These are phyloP conservation scores for Ailuropoda melanoleuca DNA, from an alignment of 2,113 vertebrate species.

Conservation along the genomic window DNA sequence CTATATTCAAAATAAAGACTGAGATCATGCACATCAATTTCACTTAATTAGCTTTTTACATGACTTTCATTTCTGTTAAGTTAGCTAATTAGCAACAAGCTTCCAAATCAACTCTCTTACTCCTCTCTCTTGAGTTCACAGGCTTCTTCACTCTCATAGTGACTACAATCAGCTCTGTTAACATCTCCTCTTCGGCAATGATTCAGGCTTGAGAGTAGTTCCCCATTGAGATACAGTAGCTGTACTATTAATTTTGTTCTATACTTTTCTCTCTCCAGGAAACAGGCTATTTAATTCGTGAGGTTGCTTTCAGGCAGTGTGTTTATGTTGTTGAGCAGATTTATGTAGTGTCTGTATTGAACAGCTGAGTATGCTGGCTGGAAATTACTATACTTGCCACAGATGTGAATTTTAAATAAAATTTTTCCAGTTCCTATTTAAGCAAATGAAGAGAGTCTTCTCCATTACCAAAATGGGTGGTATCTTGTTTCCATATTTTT, in stretches of 20 bases:
- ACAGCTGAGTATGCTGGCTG: slow-evolving; percentile 48
- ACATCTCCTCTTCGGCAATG: slow-evolving; percentile 2
- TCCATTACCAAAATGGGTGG: neutral
- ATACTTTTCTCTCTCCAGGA: slow-evolving; percentile 55
- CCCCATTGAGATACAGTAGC: slow-evolving; percentile 55
- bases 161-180: neutral
- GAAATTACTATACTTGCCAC: slow-evolving; percentile 52
- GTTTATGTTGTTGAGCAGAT: slow-evolving; percentile 59
- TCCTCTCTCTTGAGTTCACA: slow-evolving; percentile 52
- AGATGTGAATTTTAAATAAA: slow-evolving; percentile 64
- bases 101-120: slow-evolving; percentile 64
- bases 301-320: slow-evolving; percentile 57
- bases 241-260: slow-evolving; percentile 66
- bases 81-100: slow-evolving; percentile 75
- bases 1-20: slow-evolving; percentile 64
- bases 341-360: slow-evolving; percentile 34
- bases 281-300: slow-evolving; percentile 62
- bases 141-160: neutral
- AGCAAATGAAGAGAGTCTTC: neutral
- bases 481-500: neutral
- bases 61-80: slow-evolving; percentile 72
- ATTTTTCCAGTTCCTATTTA: slow-evolving; percentile 41
- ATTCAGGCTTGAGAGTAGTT: slow-evolving; percentile 47
- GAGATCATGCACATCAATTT: slow-evolving; percentile 69
- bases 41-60: slow-evolving; percentile 75